phyloP scores from a whole-genome alignment of 2,797 vertebrate genomes.

The Threskiornis aethiopicus region DNA sequence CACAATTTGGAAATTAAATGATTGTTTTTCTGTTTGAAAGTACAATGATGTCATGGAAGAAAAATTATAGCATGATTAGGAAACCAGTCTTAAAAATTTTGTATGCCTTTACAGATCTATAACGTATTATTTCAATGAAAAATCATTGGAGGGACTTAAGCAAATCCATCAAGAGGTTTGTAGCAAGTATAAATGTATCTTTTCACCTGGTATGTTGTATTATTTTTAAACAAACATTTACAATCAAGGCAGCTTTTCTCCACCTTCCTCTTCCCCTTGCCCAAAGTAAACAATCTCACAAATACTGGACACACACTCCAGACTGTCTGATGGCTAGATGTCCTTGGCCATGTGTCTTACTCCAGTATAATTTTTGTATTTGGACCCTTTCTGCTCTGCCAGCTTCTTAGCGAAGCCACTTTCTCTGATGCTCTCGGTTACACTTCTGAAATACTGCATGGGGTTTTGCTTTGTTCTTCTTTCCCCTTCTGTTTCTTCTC shows the following conservation, averaged over 20 bases:
- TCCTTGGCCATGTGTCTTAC: not conserved
- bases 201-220: not conserved
- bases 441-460: not conserved
- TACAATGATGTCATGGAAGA: not conserved
- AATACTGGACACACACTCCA: fast-evolving
- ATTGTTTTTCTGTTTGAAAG: not conserved
- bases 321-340: fast-evolving
- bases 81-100: not conserved
- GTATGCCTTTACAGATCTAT: slow-evolving; percentile 71
- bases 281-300: not conserved
- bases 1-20: not conserved
- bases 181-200: not conserved
- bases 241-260: not conserved
- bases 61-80: not conserved
- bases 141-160: slow-evolving; percentile 82
- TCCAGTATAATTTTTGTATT: not conserved
- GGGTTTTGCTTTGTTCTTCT: not conserved
- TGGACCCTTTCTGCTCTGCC: not conserved
- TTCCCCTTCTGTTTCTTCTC: not conserved
- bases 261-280: not conserved
- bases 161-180: slow-evolving; percentile 87
- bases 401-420: not conserved
- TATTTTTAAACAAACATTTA: not conserved
- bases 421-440: not conserved
- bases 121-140: slow-evolving; percentile 78